Base-by-base conservation (phyloP, 2,888 invertebrate genomes). In the Amiota minor region DNA sequence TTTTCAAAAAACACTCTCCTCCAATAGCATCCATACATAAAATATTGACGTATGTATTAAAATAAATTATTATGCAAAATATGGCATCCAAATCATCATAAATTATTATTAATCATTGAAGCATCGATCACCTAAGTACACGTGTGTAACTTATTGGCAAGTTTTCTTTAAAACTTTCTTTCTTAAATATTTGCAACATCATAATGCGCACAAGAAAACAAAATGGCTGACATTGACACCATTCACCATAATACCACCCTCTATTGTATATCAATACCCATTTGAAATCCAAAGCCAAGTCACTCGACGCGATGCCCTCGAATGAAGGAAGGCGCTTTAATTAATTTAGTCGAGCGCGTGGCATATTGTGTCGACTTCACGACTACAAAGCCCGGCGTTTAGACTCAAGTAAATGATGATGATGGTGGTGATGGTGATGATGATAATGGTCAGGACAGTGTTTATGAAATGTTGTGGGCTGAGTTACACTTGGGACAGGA, bases 371-470 rank as follows among this genome's bases (percentile, higher is more conserved):
- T 35, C 35, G 35, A 35, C 35, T 35, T 35, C 35, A 35, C 50
- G 23, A 20, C 50, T 67, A 50, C 49, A 67, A 67, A 67, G 67
- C 50, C 67, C 18, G 2, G 11, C 47, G 23, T 67, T 67, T 67
- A 67, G 12, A 50, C 67, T 46, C 67, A 67, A 67, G 67, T 14
- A 23, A n/a, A 47, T 46, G 47, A 53, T n/a, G 53, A 53, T 53
- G 53, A 8, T 10, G 14, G 11, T 50, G 9, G 12, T 49, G n/a
- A 56, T 18, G 1, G 18, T 56, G 56, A 56, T 18, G 3, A 50
- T 50, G 53, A n/a, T 12, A n/a, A 50, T 50, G 53, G 53, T 12
- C 53, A n/a, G 53, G 53, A n/a, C n/a, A 50, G 84, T 50, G 53
- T 50, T 50, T 12, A 12, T 50, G 53, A n/a, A n/a, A 50, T n/a